Base-by-base conservation (phyloP, 2,113 vertebrate genomes). In the Orthonyx spaldingii region DNA sequence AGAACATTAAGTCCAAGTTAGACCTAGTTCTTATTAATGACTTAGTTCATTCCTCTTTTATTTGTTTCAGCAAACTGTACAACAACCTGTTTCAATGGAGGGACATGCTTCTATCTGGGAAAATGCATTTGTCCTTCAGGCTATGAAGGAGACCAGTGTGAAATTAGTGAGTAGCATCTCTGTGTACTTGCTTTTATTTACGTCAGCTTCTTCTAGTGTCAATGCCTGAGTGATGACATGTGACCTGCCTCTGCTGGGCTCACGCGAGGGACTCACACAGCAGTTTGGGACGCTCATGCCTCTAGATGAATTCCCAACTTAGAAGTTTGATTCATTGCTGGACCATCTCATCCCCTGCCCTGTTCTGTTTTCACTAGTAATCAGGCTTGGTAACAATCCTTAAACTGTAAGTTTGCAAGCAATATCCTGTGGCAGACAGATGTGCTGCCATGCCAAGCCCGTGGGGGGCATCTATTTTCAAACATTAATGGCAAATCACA, bases 121-220 rank as follows among this genome's bases (percentile, higher is more conserved):
- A 99, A 99, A 97, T 99, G 99, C 88, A 97, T 99, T 93, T 99
- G 99, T 81, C 97, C 98, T 65, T 98, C 98, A 3, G 98, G 98
- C 84, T 98, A 98, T 50, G 98, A 99, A 84, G 99, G 99, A 71
- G 97, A 98, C 63, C 98, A 97, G 7, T 99, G 99, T 96, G 98
- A 99, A 97, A 98, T 98, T 64, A 99, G 99, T 99, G 89, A 98
- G 99, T 99, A 93, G 52, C 63, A 79, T 55, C 42, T 52, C 76
- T 28, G 4, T 42, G 42, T 64, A 2, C 27, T 91, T 81, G 44
- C 10, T 77, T 81, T 84, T 18, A 19, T 64, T 84, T 74, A 55
- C 3, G 0, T 41, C 39, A 57, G 0, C 49, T 77, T 80, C 74
- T 87, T 85, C n/a, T n/a, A 3, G n/a, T 46, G 44, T 39, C 22